Conservation (phyloP, 2,113 vertebrate species). For the Platysteira castanea region DNA sequence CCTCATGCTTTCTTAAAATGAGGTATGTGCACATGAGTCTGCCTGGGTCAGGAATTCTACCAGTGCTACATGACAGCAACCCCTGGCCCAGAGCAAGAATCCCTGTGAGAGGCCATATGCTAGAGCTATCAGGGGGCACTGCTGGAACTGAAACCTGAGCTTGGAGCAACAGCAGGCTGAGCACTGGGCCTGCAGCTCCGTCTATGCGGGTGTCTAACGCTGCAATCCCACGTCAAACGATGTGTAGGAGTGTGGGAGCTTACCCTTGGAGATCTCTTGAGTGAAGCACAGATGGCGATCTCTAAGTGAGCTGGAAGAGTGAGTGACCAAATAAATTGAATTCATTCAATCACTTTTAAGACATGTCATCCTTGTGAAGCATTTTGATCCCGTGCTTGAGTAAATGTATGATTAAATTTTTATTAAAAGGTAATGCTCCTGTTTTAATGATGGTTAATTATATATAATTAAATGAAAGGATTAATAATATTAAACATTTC, state of each 20-base stretch:
- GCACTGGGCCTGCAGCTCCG: not conserved
- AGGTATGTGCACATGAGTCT: not conserved
- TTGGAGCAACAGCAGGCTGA: not conserved
- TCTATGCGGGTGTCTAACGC: fast-evolving
- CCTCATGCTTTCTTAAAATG: not conserved
- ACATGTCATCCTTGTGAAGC: not conserved
- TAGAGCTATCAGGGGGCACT: not conserved
- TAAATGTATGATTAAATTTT: conserved; percentile 54
- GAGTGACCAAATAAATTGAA: conserved; percentile 32
- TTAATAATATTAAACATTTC: conserved; percentile 66
- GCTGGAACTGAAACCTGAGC: not conserved
- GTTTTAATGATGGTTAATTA: conserved; percentile 61
- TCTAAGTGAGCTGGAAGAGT: not conserved
- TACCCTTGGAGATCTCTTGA: not conserved
- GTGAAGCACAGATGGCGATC: conserved; percentile 29
- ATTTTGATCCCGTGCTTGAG: conserved; percentile 34
- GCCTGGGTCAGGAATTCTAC: not conserved
- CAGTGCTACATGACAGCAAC: not conserved
- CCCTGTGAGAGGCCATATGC: not conserved
- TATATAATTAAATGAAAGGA: conserved; percentile 52
- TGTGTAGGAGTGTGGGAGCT: not conserved
- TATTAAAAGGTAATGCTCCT: conserved; percentile 60
- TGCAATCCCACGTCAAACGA: not conserved
- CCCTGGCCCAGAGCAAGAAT: not conserved
- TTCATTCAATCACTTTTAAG: conserved; percentile 35